Evolutionary conservation across 1,140 invertebrate species (phyloP), one percentile per base, ranked within the genome.

Genomic region (Lordiphosa clarofinis): DNA sequence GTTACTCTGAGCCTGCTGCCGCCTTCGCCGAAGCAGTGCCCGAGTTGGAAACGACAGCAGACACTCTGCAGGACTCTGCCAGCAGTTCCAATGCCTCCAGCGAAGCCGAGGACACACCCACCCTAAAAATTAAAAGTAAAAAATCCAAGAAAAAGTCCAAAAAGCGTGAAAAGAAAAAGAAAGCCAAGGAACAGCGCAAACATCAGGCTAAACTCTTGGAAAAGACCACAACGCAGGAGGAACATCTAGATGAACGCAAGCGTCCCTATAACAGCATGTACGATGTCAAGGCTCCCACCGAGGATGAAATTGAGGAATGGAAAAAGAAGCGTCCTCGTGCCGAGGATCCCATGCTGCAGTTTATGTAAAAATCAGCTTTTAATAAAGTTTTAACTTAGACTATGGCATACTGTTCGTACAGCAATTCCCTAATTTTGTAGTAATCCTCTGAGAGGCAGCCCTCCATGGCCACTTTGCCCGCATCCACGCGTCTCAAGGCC

Each of bases 401-500:
- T 87, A 99, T 98, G 59, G 98, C 98, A 90, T 99, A 99, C 88
- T 99, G 98, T 59, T 97, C 94, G 89, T 99, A 99, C 0, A 99
- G 90, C 24, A 99, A 89, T 81, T 98, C 95, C 52, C 97, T 91
- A 21, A 99, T 94, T 92, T 93, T 95, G 89, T 96, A 99, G 90
- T 98, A 99, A 65, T 99, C 97, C 72, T 98, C 96, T 21, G 96
- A 97, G 1, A 99, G 89, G 44, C 94, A 95, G 4, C 98, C 98
- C 91, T 99, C 98, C 42, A 99, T 90, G 38, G 96, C 94, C 28
- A 99, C 94, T 88, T 94, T 94, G 9, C 98, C 98, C 68, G 94
- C 93, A 76, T 99, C 97, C 89, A 97, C 96, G 89, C 94, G 93
- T 88, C 96, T 91, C 19, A 99, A 92, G 10, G 97, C 97, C 35